A percentile compares a stretch with the other conserved stretches of the same genome.
Conservation (phyloP, 2,797 vertebrate species). For the Galagoides demidoff region DNA sequence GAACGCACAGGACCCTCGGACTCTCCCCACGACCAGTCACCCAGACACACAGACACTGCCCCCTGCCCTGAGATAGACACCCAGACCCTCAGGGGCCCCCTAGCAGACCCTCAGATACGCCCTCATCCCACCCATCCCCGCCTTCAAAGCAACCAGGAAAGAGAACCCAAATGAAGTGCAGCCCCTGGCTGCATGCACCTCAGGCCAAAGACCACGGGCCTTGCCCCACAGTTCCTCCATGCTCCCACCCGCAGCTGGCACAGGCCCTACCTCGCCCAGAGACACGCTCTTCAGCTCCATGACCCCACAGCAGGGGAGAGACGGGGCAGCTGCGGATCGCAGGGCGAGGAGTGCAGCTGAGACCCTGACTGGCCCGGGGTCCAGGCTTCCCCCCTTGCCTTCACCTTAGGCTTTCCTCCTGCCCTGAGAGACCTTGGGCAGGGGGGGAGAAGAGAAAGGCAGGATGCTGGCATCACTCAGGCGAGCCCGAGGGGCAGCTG, state of each 20-base stretch:
- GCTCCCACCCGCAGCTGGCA: too few species aligned
- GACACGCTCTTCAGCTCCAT: background rate
- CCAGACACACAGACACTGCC: background rate
- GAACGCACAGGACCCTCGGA: background rate
- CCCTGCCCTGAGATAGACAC: background rate
- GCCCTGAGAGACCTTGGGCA: background rate
- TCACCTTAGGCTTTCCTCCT: background rate
- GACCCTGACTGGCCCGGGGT: background rate
- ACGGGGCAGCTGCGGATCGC: background rate
- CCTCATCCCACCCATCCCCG: background rate
- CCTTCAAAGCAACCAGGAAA: background rate
- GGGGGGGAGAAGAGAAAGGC: background rate
- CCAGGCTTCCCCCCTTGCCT: background rate
- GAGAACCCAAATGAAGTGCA: background rate
- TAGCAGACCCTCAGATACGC: background rate
- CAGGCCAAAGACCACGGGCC: too few species aligned
- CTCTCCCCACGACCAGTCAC: background rate
- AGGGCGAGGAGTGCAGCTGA: background rate
- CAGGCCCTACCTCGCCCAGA: too few species aligned
- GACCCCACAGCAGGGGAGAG: background rate
- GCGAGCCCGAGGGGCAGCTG: accelerated
- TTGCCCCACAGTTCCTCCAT: too few species aligned
- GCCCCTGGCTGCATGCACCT: accelerated
- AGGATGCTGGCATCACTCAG: too few species aligned
- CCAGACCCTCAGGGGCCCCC: background rate